Percentiles rank a stretch among this genome's conserved stretches.
phyloP scores from a whole-genome alignment of 2,888 invertebrate species.

The Resseliella maxima region DNA sequence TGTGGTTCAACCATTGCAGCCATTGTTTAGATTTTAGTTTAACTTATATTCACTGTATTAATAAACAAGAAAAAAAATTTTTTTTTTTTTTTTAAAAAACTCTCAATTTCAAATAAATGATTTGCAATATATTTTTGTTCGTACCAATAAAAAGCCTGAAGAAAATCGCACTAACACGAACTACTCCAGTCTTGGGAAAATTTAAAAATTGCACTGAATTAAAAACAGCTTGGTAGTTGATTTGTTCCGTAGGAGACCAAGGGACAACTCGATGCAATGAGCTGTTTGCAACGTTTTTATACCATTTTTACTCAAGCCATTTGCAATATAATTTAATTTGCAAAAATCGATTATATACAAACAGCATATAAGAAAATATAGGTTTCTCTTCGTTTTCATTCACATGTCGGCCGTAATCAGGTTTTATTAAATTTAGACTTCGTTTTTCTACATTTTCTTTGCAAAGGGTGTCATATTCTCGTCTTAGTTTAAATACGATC shows the following conservation, averaged over 20 bases:
- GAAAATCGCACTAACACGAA: constrained; percentile 51
- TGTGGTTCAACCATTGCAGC: constrained; percentile 57
- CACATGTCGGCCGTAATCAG: neutral
- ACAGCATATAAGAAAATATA: neutral
- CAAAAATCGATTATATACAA: neutral
- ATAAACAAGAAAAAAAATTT: neutral
- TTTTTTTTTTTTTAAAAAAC: neutral
- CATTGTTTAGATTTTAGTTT: constrained; percentile 44
- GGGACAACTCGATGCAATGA: constrained; percentile 15
- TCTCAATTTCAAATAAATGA: neutral
- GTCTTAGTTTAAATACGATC: neutral
- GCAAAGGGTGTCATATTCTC: neutral
- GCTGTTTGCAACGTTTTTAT: neutral
- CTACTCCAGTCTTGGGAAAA: constrained; percentile 29
- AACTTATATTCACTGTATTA: constrained; percentile 14
- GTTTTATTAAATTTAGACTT: constrained; percentile 31
- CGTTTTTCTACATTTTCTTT: neutral
- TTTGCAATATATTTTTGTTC: neutral
- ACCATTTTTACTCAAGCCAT: neutral
- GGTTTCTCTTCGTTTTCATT: neutral
- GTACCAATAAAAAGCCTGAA: constrained; percentile 37
- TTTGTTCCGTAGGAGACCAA: constrained; percentile 48
- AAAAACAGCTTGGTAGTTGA: constrained; percentile 42
- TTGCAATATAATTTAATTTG: neutral
- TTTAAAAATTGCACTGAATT: neutral